Evolutionary conservation across 2,113 vertebrate genomes (phyloP), one percentile per base, ranked within the genome.

Genomic region (Dicerorhinus sumatrensis): DNA sequence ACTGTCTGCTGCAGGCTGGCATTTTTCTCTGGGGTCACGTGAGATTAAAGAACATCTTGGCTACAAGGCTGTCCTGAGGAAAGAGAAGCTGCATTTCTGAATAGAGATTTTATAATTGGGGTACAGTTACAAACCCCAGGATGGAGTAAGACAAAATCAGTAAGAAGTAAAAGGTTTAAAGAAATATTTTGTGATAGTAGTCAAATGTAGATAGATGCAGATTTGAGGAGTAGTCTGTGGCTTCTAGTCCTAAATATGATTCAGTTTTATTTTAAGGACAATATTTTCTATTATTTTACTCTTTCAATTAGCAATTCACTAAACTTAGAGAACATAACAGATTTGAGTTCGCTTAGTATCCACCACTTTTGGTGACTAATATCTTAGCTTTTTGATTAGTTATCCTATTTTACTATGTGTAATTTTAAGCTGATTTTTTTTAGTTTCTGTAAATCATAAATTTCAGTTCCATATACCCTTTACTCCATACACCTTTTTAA

Each of bases 21-120:
- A 2, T 76, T 90, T 70, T 97, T 69, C 91, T 91, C 51, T 93
- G n/a, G 56, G 83, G 76, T 89, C 94, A 65, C 86, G 39, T 87
- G 79, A 95, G 83, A 91, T 69, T 51, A 95, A 95, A 94, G 81
- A 12, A 65, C 75, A 46, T 62, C 56, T 79, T 65, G 54, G 42
- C 58, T 88, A 13, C 1, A 42, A 62, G 75, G 7, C 56, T 88
- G 25, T 77, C 79, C 63, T 69, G 39, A 92, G 58, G 94, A 89
- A 96, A 89, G 36, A 93, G 8, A 81, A 91, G 82, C 80, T 84
- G n/a, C 48, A 17, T 69, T 92, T 96, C 60, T 84, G 9, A 94
- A 29, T 6, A 80, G 33, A 67, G 80, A 70, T 87, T 93, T 87
- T 67, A 42, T 60, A 39, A 33, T 20, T 93, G 27, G 36, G n/a